phyloP scores from a whole-genome alignment of 2,797 vertebrate species.

The Anas georgica region DNA sequence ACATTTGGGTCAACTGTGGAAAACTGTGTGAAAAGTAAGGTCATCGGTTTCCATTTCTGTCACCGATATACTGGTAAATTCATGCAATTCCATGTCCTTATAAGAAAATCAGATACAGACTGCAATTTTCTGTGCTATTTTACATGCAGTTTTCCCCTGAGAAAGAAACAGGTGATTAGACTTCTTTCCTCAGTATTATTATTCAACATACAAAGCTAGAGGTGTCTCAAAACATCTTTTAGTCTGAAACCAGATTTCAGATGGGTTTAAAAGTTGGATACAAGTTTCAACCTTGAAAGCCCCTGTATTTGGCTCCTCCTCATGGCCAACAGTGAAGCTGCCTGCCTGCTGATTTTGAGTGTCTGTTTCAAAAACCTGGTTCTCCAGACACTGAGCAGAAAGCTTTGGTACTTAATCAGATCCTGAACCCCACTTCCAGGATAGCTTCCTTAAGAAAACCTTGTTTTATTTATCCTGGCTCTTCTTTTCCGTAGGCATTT shows the following conservation, averaged over 20 bases:
- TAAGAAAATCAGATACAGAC: background rate
- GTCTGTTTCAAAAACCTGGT: background rate
- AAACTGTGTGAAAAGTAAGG: background rate
- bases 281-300: rapidly evolving
- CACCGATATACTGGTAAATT: background rate
- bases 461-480: background rate
- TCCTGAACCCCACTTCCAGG: background rate
- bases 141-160: background rate
- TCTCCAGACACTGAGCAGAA: background rate
- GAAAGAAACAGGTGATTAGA: background rate
- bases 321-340: background rate
- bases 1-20: background rate
- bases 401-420: background rate
- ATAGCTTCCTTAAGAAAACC: background rate
- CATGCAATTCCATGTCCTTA: background rate
- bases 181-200: background rate
- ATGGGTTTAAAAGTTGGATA: background rate
- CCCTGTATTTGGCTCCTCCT: background rate
- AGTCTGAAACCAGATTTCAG: background rate
- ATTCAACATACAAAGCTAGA: background rate
- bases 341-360: background rate
- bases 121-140: background rate
- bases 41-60: background rate
- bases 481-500: background rate
- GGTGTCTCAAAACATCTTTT: background rate